These are phyloP conservation scores for Alcis repandata DNA, from an alignment of 2,888 invertebrate genomes.

Conservation along the genomic window DNA sequence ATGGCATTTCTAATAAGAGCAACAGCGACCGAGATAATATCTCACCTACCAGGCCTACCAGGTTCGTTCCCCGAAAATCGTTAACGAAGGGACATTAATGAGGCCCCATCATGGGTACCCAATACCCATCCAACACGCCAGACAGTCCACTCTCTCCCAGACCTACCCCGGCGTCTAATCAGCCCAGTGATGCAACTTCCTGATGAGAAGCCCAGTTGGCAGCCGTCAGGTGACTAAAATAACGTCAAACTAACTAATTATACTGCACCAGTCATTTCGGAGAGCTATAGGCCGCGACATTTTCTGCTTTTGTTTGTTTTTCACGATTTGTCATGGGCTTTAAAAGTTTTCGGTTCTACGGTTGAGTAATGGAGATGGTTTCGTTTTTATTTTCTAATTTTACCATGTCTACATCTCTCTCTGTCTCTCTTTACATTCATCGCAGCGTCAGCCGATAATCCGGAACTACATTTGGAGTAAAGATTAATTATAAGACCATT, in stretches of 20 bases:
- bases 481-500: no score
- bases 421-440: not conserved
- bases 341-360: slow-evolving; percentile 9
- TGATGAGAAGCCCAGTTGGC: slow-evolving; percentile 66
- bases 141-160: slow-evolving; percentile 4
- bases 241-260: slow-evolving; percentile 54
- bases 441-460: no score
- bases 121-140: not conserved
- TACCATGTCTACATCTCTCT: not conserved
- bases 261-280: slow-evolving; percentile 53
- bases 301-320: slow-evolving; percentile 22
- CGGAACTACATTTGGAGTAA: no score
- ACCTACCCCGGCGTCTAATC: slow-evolving; percentile 40
- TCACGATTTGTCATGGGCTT: slow-evolving; percentile 25
- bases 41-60: no score
- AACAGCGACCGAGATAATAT: no score
- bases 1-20: no score
- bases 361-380: not conserved
- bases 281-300: slow-evolving; percentile 39
- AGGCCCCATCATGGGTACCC: not conserved
- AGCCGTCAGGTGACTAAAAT: slow-evolving; percentile 56
- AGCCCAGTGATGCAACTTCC: slow-evolving; percentile 68
- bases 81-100: no score
- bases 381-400: not conserved
- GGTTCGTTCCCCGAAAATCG: no score